These are phyloP conservation scores for Empis stercorea DNA, from an alignment of 2,888 invertebrate species.

Conservation along the genomic window DNA sequence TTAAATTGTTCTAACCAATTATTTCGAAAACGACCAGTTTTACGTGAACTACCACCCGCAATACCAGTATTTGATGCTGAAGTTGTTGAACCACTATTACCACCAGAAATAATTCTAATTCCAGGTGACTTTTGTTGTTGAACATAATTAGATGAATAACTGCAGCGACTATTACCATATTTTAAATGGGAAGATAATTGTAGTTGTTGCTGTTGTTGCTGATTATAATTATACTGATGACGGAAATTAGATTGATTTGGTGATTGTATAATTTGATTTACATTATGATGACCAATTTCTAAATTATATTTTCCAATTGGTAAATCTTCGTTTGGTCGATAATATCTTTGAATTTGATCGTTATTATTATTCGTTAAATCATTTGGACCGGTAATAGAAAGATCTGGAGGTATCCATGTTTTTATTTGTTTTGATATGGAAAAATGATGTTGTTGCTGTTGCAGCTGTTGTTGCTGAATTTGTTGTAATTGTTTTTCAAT, in stretches of 20 bases:
- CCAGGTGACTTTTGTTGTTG: not conserved
- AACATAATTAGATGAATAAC: not conserved
- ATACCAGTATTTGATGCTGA: not conserved
- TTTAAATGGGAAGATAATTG: not conserved
- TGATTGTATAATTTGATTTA: conserved; percentile 16
- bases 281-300: conserved; percentile 11
- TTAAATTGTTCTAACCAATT: conserved; percentile 56
- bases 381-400: conserved; percentile 10
- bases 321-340: conserved; percentile 8
- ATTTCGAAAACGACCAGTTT: conserved; percentile 52
- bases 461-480: conserved; percentile 11
- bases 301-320: conserved; percentile 6
- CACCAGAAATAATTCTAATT: not conserved
- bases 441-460: conserved; percentile 7
- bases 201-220: not conserved
- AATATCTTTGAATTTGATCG: not conserved
- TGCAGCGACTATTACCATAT: too few relatives aligned
- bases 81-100: conserved; percentile 6
- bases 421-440: conserved; percentile 11
- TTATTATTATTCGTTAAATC: conserved; percentile 6
- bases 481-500: conserved; percentile 18
- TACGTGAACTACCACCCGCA: conserved; percentile 27
- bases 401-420: conserved; percentile 16
- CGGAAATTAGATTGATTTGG: conserved; percentile 30
- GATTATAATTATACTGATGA: conserved; percentile 29